phyloP scores from a whole-genome alignment of 2,888 invertebrate genomes.

The Amiota mariae region DNA sequence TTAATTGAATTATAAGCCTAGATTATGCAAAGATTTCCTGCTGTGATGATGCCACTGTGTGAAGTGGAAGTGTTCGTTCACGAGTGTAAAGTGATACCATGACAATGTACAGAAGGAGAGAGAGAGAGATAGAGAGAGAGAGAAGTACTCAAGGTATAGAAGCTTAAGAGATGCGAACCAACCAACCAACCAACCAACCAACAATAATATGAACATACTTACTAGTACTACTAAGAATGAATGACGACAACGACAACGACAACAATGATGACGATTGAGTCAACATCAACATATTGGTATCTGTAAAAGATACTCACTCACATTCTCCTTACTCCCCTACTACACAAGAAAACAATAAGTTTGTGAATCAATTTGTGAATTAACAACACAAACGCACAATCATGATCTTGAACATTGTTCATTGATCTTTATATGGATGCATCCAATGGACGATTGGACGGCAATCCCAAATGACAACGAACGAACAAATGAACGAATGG shows the following conservation, averaged over 20 bases:
- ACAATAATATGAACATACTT: not conserved
- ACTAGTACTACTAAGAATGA: not conserved
- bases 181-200: not conserved
- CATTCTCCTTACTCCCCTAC: not conserved
- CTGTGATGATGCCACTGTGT: conserved; percentile 31
- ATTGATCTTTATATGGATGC: conserved; percentile 27
- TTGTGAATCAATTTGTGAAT: conserved; percentile 52
- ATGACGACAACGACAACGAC: conserved; percentile 3
- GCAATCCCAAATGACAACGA: no score
- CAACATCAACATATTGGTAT: conserved; percentile 1
- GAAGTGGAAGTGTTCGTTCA: conserved; percentile 32
- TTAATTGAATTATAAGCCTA: conserved; percentile 73
- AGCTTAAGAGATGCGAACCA: not conserved
- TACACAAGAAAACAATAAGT: conserved; percentile 37
- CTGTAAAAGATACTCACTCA: not conserved
- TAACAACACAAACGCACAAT: conserved; percentile 47
- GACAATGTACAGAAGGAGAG: not conserved
- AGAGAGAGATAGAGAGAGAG: not conserved
- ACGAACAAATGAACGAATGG: no score
- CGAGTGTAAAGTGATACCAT: conserved; percentile 34
- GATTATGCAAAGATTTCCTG: conserved; percentile 71
- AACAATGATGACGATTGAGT: conserved; percentile 30
- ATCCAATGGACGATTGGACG: not conserved
- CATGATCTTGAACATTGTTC: conserved; percentile 39
- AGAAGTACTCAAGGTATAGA: conserved; percentile 15